Base-by-base conservation (phyloP, 2,888 invertebrate genomes). In the Clitarchus hookeri region DNA sequence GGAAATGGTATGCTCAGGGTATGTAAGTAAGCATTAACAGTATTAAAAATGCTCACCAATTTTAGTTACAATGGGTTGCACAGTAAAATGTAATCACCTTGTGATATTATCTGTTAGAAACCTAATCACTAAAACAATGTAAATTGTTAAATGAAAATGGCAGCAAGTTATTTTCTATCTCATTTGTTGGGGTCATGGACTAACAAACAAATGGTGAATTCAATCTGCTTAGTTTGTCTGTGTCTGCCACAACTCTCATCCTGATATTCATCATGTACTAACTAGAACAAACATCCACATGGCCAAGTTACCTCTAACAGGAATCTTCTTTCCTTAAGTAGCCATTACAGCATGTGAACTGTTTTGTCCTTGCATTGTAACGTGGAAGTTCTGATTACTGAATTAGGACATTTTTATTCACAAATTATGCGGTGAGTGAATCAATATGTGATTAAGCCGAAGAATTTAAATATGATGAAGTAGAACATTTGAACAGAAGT, bases 251-350 rank as follows among this genome's bases (percentile, higher is more conserved):
- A 19, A 36, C 44, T 82, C 44, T 6, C 44, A 44, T 82, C 27
- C 36, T 44, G 82, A 13, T 23, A 27, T 82, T 44, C 44, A 13
- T 82, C 36, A 44, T 36, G 44, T 44, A 82, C 82, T 82, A 82
- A 82, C 82, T 26, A 82, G 82, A 82, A 44, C 82, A 36, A n/a
- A 82, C 27, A 48, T 85, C 85, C 87, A 87, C 84, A 84, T 82
- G 86, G 87, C 86, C 91, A 91, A 91, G 91, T 91, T 91, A 91
- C 91, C 91, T 90, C 91, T 91, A 91, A 91, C 88, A 88, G 87
- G 88, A 88, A 87, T 87, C 85, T 87, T 54, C 84, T 25, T 65
- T 44, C 77, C 65, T 83, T 48, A 83, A n/a, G 65, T 53, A 85
- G 36, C 36, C 44, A 85, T 79, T 85, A n/a, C 65, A 65, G n/a